Evolutionary conservation across 2,113 vertebrate genomes (phyloP).

Genomic region (Turnix velox): DNA sequence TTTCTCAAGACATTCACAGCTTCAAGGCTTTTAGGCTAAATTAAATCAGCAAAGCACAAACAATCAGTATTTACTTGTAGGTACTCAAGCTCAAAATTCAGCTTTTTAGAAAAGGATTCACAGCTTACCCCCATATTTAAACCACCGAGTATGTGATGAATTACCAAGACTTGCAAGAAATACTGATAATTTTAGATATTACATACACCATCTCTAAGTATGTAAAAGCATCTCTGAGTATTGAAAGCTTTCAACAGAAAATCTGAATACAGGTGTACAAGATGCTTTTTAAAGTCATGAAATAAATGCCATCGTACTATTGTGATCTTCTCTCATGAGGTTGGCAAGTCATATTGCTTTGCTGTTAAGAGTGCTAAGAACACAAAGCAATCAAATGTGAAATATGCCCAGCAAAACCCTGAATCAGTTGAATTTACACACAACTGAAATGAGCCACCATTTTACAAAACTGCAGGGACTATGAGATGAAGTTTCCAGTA

Average conservation of each 20-base stretch:
- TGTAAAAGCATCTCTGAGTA: no score
- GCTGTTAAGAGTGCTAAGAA: background rate
- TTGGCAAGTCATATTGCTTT: background rate
- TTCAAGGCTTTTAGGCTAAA: background rate
- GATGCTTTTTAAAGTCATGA: background rate
- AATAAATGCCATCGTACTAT: background rate
- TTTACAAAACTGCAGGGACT: background rate
- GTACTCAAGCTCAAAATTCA: background rate
- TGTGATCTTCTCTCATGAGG: background rate
- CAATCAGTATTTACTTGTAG: background rate
- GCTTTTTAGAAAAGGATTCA: background rate
- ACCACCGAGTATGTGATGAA: background rate
- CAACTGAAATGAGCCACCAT: background rate
- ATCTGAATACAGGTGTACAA: background rate
- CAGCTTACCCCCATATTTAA: background rate
- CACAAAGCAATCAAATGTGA: background rate
- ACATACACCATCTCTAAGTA: background rate
- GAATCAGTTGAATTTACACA: background rate
- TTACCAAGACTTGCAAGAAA: background rate
- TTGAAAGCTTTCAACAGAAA: background rate
- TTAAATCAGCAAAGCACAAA: background rate
- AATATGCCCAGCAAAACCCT: background rate
- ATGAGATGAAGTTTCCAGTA: background rate
- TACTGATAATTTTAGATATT: background rate
- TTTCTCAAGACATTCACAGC: background rate